Conservation (phyloP, 1,140 invertebrate species). For the Heliconius himera region DNA sequence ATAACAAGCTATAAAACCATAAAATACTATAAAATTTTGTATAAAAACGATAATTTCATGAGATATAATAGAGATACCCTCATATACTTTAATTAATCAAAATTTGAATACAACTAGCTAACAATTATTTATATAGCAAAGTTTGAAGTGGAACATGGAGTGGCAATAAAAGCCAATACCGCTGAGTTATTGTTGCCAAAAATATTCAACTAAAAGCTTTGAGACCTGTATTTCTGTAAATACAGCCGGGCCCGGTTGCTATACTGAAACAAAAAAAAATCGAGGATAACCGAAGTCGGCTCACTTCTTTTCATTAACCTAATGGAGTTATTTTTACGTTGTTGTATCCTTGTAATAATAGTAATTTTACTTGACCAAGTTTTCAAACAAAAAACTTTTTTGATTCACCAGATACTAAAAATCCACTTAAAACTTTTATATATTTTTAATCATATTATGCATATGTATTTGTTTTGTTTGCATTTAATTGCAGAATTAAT, state of each 20-base stretch:
- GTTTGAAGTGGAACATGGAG: conserved; percentile 10
- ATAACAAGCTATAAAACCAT: no score
- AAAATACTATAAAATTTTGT: no score
- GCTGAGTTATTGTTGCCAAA: conserved; percentile 25
- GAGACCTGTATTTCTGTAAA: conserved; percentile 28
- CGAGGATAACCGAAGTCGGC: not conserved
- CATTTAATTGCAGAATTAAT: no score
- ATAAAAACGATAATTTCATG: no score
- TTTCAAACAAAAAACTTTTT: not conserved
- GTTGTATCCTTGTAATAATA: conserved; percentile 8
- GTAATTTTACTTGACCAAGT: conserved; percentile 2
- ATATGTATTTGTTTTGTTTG: no score
- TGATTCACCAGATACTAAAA: not conserved
- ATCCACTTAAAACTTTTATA: no score
- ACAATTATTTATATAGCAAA: not conserved
- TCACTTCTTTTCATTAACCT: conserved; percentile 33
- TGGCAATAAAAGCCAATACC: conserved; percentile 14
- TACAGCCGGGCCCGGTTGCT: conserved; percentile 18
- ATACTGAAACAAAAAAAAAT: conserved; percentile 29
- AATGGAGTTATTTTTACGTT: conserved; percentile 34
- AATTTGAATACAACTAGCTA: not conserved
- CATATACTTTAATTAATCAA: not conserved
- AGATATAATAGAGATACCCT: no score
- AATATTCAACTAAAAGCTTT: conserved; percentile 35
- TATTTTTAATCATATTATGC: no score